A percentile compares a stretch with the other conserved stretches of the same genome.
phyloP scores from a whole-genome alignment of 92 coral and sea anemone genomes.

The Actinernus sp. region DNA sequence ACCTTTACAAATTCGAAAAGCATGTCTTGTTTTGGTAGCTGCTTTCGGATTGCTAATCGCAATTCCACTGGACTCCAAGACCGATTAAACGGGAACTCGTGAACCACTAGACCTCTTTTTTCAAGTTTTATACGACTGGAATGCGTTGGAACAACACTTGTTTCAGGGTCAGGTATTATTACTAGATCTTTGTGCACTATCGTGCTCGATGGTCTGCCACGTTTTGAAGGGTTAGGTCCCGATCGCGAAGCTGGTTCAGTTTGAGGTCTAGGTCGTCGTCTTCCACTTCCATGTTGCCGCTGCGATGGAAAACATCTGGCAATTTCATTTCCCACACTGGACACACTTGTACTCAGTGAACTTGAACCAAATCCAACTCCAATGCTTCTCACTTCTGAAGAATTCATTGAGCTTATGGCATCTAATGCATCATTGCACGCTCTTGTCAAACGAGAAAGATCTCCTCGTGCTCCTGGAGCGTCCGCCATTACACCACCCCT shows the following conservation, averaged over 20 bases:
- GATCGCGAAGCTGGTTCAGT: no score
- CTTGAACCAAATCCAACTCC: no score
- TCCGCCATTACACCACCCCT: not conserved
- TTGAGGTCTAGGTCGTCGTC: no score
- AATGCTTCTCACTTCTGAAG: no score
- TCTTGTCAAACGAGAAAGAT: no score
- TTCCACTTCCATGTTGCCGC: no score
- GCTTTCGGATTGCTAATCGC: constrained; percentile 31
- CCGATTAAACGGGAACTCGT: constrained; percentile 38
- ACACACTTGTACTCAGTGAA: no score
- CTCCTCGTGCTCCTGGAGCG: no score
- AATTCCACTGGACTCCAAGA: constrained; percentile 34
- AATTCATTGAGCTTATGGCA: no score
- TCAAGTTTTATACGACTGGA: constrained; percentile 32
- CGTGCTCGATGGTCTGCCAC: constrained; percentile 18
- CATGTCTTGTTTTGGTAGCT: constrained; percentile 32
- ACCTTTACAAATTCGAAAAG: constrained; percentile 22
- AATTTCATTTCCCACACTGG: constrained; percentile 10
- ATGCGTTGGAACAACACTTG: constrained; percentile 43
- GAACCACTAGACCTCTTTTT: constrained; percentile 39
- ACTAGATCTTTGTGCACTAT: constrained; percentile 31
- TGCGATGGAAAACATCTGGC: constrained; percentile 1
- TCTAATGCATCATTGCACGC: no score
- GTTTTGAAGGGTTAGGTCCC: constrained; percentile 3
- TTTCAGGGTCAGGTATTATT: constrained; percentile 20